phyloP scores from a whole-genome alignment of 1,140 invertebrate genomes.

The Hetaerina americana region DNA sequence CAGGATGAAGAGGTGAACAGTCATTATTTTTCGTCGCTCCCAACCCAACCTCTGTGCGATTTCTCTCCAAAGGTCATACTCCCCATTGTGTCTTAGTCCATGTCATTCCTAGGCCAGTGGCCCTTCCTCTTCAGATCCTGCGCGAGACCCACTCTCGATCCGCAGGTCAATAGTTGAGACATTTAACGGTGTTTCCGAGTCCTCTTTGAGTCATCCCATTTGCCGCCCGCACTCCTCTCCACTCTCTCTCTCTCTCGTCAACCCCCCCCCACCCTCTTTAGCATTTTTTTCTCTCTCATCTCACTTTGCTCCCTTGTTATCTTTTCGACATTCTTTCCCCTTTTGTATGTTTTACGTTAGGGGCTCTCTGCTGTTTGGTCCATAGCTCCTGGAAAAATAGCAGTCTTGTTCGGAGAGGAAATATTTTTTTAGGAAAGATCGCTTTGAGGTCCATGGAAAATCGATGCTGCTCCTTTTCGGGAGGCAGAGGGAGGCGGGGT shows the following conservation, averaged over 20 bases:
- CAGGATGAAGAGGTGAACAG: too few relatives aligned
- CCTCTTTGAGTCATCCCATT: too few relatives aligned
- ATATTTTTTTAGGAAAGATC: background rate
- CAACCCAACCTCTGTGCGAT: too few relatives aligned
- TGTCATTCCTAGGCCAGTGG: too few relatives aligned
- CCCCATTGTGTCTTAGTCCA: too few relatives aligned
- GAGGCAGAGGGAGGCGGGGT: too few relatives aligned
- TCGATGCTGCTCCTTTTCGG: background rate
- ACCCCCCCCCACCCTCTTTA: background rate
- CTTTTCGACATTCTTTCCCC: background rate
- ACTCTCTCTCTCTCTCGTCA: background rate
- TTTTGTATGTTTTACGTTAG: background rate
- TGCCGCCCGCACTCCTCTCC: background rate
- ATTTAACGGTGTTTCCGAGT: too few relatives aligned
- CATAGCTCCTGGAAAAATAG: background rate
- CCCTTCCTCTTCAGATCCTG: too few relatives aligned
- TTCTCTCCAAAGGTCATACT: too few relatives aligned
- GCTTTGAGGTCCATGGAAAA: background rate
- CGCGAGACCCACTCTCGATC: too few relatives aligned
- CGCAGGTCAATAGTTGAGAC: too few relatives aligned
- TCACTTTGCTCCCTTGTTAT: background rate
- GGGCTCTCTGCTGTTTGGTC: background rate
- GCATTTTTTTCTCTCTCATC: background rate
- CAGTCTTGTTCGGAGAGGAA: background rate
- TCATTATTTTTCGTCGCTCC: too few relatives aligned